Percentiles rank a stretch among this genome's conserved stretches.
Conservation (phyloP, 2,113 vertebrate genomes). For the Hemibagrus wyckioides region DNA sequence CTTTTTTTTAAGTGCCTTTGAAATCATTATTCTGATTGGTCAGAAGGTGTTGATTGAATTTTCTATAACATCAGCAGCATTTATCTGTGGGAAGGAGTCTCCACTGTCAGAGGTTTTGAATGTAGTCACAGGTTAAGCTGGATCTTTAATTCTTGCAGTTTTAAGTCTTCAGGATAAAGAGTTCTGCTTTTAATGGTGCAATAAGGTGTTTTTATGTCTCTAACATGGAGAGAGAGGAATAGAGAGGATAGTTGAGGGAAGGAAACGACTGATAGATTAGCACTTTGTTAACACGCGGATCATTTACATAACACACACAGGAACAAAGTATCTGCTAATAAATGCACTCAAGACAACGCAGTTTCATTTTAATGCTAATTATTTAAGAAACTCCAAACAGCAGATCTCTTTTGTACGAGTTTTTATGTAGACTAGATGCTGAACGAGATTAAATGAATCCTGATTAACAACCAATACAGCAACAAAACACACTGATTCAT, state of each 20-base stretch:
- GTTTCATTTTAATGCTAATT: background rate
- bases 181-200: background rate
- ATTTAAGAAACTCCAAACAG: background rate
- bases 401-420: background rate
- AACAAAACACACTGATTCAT: background rate
- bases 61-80: background rate
- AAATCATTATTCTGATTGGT: background rate
- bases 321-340: background rate
- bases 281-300: too few species aligned
- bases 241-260: background rate
- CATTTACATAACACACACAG: background rate
- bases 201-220: too few species aligned
- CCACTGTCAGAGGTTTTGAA: background rate
- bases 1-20: too few species aligned
- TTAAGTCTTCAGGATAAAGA: background rate
- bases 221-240: too few species aligned
- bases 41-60: background rate
- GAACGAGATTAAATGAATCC: background rate
- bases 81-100: background rate
- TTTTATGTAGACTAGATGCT: background rate
- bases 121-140: background rate
- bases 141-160: too few species aligned
- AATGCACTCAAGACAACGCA: background rate
- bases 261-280: too few species aligned
- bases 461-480: background rate